Base-by-base conservation (phyloP, 2,888 invertebrate species). In the Tenthredo scrophulariae region DNA sequence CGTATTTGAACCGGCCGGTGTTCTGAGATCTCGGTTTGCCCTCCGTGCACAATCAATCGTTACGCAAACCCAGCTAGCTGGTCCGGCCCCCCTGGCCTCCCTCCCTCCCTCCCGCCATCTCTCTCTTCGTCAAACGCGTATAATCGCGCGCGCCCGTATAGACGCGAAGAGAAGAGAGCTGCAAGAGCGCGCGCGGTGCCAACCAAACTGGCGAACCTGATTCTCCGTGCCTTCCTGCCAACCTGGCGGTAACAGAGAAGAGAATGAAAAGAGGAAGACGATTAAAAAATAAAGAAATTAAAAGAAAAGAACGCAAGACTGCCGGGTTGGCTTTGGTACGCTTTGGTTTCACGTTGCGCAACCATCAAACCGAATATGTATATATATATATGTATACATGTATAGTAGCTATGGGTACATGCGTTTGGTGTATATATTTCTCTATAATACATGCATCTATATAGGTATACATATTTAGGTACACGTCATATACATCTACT, bases 211-310 rank as follows among this genome's bases (percentile, higher is more conserved):
- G 62, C 67, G 72, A 37, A 29, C 43, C 15, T 84, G 62, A n/a
- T 46, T 67, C 67, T 33, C 37, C 65, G 77, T 84, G 33, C 26
- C 72, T 74, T 46, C 43, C 84, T 77, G 54, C 26, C 26, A 84
- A 94, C 94, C 93, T 94, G 94, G 93, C 93, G 92, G 91, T 87
- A 94, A 90, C 92, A 87, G 93, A 94, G 90, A 26, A 74, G 22
- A 74, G 43, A 22, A 74, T 37, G 22, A 74, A 9, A 74, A 43
- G 92, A 94, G 90, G 22, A 74, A 29, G 0, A 29, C 13, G 40
- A 29, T 22, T 3, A 22, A 43, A 29, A 26, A 18, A 26, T 3
- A 72, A 22, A 40, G 40, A 72, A 72, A 37, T 13, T n/a, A 43
- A 74, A 10, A 40, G 22, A 22, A 29, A 74, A 43, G 7, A 43